Conservation (phyloP, 2,888 invertebrate genomes). For the Steromphala cineraria region DNA sequence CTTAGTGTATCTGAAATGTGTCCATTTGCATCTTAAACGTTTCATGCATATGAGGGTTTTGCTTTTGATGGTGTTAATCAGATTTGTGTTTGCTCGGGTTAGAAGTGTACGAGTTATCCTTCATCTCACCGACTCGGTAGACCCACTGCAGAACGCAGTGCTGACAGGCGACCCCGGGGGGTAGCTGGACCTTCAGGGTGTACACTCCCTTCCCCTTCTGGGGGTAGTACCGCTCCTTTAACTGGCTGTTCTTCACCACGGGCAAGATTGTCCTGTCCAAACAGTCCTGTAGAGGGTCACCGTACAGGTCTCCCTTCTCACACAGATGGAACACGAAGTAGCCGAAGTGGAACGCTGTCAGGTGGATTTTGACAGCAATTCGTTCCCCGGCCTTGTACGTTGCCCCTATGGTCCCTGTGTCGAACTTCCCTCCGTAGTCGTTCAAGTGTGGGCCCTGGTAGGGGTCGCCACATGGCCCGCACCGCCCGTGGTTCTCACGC, state of each 20-base stretch:
- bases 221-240: not conserved
- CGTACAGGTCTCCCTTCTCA: not conserved
- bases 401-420: not conserved
- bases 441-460: not conserved
- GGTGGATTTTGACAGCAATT: not conserved
- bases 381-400: not conserved
- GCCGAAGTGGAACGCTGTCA: not conserved
- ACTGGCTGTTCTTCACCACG: not conserved
- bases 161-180: too few relatives aligned
- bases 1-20: too few relatives aligned
- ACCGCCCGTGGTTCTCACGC: not conserved
- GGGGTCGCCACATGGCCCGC: not conserved
- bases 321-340: not conserved
- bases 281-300: not conserved
- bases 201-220: too few relatives aligned
- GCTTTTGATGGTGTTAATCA: too few relatives aligned
- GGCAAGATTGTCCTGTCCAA: not conserved
- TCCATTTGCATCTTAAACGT: too few relatives aligned
- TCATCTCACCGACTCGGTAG: too few relatives aligned
- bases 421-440: not conserved
- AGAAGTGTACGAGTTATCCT: too few relatives aligned
- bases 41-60: too few relatives aligned
- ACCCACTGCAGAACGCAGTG: too few relatives aligned
- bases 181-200: too few relatives aligned
- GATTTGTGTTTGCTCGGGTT: too few relatives aligned